Evolutionary conservation across 37 sponge, comb jelly and placozoan genomes (phyloP), one percentile per base, ranked within the genome.

Genomic region (Halisarca cf. caerulea): DNA sequence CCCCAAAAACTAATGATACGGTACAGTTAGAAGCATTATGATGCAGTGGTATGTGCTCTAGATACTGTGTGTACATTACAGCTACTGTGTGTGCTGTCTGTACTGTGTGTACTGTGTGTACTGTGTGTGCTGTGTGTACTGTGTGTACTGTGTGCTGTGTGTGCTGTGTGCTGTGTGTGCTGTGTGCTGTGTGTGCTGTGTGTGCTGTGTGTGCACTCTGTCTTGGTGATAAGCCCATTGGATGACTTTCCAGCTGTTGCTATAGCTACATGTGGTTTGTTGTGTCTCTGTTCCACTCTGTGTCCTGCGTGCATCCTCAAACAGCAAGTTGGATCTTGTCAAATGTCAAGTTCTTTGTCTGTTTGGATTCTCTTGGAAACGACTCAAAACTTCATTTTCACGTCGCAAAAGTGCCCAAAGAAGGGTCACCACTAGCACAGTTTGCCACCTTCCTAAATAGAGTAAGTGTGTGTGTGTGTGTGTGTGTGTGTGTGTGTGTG

Each of bases 401-500:
- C 81, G 88, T 95, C 34, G 95, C 98, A 40, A 95, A 89, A 36
- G 94, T 91, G 1, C 98, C 96, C 60, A 93, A 93, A 44, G 92
- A 92, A 38, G 93, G 90, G n/a, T 61, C 87, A 0, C 80, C 38
- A 11, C 43, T 74, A 37, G 41, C 77, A 3, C 18, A 44, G 45
- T 41, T 74, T 43, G 45, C 77, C 18, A 6, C 8, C 7, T 23
- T 24, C 24, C 77, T 74, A 3, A 74, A 59, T 33, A 42, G 21
- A 21, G 60, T 80, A 8, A 36, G 62, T 40, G 38, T 1, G 24
- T 6, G n/a, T 15, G 37, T 80, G n/a, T n/a, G n/a, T n/a, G n/a
- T n/a, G n/a, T n/a, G n/a, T n/a, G n/a, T n/a, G n/a, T n/a, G n/a
- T n/a, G n/a, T n/a, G n/a, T n/a, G n/a, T n/a, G n/a, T n/a, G n/a